phyloP scores from a whole-genome alignment of 2,113 vertebrate species.

The Rhizomys pruinosus region DNA sequence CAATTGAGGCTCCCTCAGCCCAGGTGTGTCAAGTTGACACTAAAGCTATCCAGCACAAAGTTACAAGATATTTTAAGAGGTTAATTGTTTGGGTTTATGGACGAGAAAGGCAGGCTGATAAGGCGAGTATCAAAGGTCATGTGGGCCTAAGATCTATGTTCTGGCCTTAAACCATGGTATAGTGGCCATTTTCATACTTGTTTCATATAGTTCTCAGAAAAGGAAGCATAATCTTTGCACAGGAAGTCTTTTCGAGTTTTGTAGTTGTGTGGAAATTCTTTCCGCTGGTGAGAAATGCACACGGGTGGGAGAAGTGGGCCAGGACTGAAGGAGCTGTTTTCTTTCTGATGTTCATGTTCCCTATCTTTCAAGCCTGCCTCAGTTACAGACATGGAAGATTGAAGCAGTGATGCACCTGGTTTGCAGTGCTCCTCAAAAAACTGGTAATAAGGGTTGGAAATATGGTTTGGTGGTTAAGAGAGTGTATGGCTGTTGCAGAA shows the following conservation, averaged over 20 bases:
- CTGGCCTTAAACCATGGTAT: not conserved
- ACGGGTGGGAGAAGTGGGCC: not conserved
- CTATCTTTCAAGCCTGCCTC: not conserved
- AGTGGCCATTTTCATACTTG: not conserved
- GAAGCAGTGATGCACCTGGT: not conserved
- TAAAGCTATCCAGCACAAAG: no score
- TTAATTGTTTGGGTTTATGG: not conserved
- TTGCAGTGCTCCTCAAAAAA: not conserved
- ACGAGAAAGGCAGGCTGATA: no score
- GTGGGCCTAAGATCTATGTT: not conserved
- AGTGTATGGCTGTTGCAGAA: not conserved
- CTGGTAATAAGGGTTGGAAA: not conserved
- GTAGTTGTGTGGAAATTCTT: not conserved
- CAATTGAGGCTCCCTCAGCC: no score
- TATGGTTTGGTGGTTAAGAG: not conserved
- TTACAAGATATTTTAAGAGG: not conserved
- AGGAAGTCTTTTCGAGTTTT: not conserved
- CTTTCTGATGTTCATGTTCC: no score
- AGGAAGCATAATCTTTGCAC: not conserved
- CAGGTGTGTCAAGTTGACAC: no score
- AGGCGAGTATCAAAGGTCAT: not conserved
- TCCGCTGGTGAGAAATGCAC: not conserved
- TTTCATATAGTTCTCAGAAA: not conserved
- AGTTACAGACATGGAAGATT: not conserved
- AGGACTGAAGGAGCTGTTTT: not conserved